Evolutionary conservation across 2,797 vertebrate species (phyloP).

Genomic region (Gymnothorax javanicus): DNA sequence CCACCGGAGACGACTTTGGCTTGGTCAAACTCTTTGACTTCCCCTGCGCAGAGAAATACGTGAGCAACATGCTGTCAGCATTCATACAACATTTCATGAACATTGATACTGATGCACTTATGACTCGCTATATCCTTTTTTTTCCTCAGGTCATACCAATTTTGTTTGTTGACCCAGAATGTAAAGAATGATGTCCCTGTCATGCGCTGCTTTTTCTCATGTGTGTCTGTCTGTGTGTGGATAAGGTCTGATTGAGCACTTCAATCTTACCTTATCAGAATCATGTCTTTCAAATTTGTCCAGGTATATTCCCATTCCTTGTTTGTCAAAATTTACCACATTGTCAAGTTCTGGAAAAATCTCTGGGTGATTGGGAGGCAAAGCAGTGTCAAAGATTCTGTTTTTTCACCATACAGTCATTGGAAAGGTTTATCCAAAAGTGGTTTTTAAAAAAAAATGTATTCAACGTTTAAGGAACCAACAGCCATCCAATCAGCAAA

Average conservation of each 20-base stretch:
- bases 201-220: background rate
- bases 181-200: background rate
- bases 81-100: background rate
- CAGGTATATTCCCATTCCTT: too few species aligned
- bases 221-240: background rate
- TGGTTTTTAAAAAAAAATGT: too few species aligned
- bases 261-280: too few species aligned
- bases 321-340: too few species aligned
- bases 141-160: background rate
- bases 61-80: conserved; percentile 63
- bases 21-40: conserved; percentile 96
- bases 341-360: too few species aligned
- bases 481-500: background rate
- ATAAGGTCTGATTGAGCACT: too few species aligned
- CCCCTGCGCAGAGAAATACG: conserved; percentile 91
- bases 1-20: conserved; percentile 92
- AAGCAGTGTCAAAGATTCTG: too few species aligned
- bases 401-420: too few species aligned
- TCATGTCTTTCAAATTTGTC: too few species aligned
- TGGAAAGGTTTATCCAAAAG: too few species aligned
- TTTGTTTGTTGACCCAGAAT: background rate
- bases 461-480: background rate
- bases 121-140: too few species aligned
- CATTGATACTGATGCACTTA: background rate
- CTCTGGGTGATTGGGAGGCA: too few species aligned